Conservation (phyloP, 1,140 invertebrate genomes). For the Elysia chlorotica region DNA sequence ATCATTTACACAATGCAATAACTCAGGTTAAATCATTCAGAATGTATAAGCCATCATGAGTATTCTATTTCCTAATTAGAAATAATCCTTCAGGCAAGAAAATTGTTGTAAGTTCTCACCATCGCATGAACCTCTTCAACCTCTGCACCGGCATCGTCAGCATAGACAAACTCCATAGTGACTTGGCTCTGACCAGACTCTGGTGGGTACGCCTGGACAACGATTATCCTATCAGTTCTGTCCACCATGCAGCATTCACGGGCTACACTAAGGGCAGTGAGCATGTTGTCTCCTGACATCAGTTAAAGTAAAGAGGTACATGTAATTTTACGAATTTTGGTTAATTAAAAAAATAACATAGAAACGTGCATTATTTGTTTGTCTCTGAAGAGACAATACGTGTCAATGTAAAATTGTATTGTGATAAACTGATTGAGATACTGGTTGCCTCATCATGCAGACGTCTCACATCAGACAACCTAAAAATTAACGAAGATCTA, state of each 20-base stretch:
- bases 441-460: no score
- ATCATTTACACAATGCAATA: not conserved
- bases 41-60: not conserved
- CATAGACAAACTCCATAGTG: constrained; percentile 44
- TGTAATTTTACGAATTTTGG: no score
- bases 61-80: not conserved
- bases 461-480: no score
- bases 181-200: constrained; percentile 15
- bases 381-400: no score
- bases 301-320: no score
- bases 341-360: no score
- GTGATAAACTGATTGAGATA: no score
- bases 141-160: constrained; percentile 33
- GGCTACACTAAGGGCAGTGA: constrained; percentile 95
- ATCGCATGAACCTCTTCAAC: constrained; percentile 35
- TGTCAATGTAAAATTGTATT: no score
- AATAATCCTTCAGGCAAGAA: not conserved
- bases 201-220: constrained; percentile 66
- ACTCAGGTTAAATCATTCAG: not conserved
- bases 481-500: no score
- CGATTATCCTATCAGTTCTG: constrained; percentile 73
- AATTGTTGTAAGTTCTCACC: not conserved
- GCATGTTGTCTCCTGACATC: constrained; percentile 80
- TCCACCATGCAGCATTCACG: constrained; percentile 91
- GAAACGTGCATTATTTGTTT: no score